phyloP scores from a whole-genome alignment of 2,888 invertebrate genomes.

The Ecdyonurus torrentis region DNA sequence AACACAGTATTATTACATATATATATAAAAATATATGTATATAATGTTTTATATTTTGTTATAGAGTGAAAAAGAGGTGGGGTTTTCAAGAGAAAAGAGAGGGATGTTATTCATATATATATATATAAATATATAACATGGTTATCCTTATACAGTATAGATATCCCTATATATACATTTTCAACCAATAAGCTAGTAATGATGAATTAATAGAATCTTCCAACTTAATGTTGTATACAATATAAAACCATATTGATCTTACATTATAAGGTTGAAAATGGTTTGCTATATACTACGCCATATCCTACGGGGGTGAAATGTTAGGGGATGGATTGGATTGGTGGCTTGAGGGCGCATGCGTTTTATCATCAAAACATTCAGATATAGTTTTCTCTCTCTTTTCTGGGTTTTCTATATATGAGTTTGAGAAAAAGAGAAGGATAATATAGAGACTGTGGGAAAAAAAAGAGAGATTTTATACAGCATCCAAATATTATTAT shows the following conservation, averaged over 20 bases:
- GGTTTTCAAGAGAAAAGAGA: too few species aligned
- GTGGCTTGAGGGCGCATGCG: not conserved
- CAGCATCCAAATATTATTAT: too few species aligned
- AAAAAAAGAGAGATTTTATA: not conserved
- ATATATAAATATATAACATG: not conserved
- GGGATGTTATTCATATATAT: not conserved
- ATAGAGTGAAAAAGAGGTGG: not conserved
- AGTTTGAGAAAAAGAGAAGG: too few species aligned
- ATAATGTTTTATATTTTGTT: not conserved
- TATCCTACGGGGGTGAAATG: not conserved
- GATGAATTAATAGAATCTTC: not conserved
- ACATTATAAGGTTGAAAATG: not conserved
- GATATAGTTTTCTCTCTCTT: too few species aligned
- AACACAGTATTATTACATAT: too few species aligned
- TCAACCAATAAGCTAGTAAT: slow-evolving; percentile 1
- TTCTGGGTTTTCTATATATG: too few species aligned
- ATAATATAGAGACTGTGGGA: not conserved
- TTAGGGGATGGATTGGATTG: not conserved
- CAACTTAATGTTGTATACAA: not conserved
- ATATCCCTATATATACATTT: not conserved
- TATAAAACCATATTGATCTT: not conserved
- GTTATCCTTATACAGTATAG: not conserved
- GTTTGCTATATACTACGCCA: not conserved
- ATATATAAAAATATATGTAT: not conserved
- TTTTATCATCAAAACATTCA: not conserved